These are phyloP conservation scores for Ursus arctos DNA, from an alignment of 2,113 vertebrate genomes.

Conservation along the genomic window DNA sequence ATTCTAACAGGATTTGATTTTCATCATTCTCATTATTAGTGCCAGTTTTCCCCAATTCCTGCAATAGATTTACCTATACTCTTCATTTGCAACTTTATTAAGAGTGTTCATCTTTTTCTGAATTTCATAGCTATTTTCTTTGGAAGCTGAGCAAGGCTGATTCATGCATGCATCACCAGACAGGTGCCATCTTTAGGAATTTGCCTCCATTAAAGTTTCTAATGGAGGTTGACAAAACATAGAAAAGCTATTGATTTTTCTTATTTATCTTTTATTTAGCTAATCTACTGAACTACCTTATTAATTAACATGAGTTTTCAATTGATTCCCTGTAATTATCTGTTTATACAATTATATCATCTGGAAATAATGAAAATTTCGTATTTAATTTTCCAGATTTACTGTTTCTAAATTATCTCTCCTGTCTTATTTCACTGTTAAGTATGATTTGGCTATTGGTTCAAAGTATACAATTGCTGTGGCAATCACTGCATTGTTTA, in stretches of 20 bases:
- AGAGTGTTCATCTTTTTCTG: slow-evolving; percentile 5
- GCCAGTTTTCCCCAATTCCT: neutral
- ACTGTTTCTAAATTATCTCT: slow-evolving; percentile 34
- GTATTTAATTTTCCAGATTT: neutral
- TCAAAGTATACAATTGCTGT: neutral
- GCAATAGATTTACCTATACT: neutral
- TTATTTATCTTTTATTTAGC: slow-evolving; percentile 57
- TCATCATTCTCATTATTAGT: neutral
- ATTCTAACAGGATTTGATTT: neutral
- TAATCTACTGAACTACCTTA: slow-evolving; percentile 43
- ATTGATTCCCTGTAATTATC: slow-evolving; percentile 35
- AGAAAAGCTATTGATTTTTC: slow-evolving; percentile 41
- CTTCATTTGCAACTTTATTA: neutral
- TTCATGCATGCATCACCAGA: slow-evolving; percentile 32
- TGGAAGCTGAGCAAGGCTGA: neutral
- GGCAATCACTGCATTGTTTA: neutral
- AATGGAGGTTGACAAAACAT: slow-evolving; percentile 41
- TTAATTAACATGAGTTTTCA: slow-evolving; percentile 58
- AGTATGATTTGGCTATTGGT: neutral
- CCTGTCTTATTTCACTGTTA: slow-evolving; percentile 37
- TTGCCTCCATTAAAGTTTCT: slow-evolving; percentile 42
- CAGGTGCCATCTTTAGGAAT: slow-evolving; percentile 16
- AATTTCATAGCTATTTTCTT: slow-evolving; percentile 15
- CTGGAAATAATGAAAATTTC: slow-evolving; percentile 44
- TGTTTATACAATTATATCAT: slow-evolving; percentile 56